Base-by-base conservation (phyloP, 1,140 invertebrate species). In the Cotesia chilonis region DNA sequence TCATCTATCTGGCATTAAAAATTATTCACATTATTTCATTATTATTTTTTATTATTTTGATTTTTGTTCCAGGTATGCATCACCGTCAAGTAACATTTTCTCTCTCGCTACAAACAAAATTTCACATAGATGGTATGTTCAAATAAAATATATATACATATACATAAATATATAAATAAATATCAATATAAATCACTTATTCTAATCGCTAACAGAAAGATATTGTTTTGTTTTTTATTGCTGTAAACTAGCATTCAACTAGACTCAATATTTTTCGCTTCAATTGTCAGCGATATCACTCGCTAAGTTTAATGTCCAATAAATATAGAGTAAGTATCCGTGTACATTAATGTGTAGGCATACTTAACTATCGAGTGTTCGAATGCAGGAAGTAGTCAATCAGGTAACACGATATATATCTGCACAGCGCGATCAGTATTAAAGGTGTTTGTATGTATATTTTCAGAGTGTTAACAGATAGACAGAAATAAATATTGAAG, bases 31-130 rank as follows among this genome's bases (percentile, higher is more conserved):
- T 47, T 47, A 9, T 47, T 47, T 20, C 66, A 55, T n/a, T 17
- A 10, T 59, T 47, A 54, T 35, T 54, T 54, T 68, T 55, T 68
- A 38, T 14, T 54, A 37, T 63, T 36, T 37, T 38, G 5, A 57
- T 68, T 54, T 68, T 35, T 68, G 66, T 68, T 68, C 3, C 66
- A 68, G 66, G 66, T 68, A 68, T 68, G 47, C 66, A 68, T 68
- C 66, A 68, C 66, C 14, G 54, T 51, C 41, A 41, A 20, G 17
- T 68, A 55, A 68, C 47, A 37, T 41, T 68, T 68, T 68, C 41
- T 51, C 66, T 68, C 54, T 68, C 9, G 66, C 28, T 52, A n/a
- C 17, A 28, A 68, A 63, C 60, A 68, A 68, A 52, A 51, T 52
- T 54, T 55, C 20, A 36, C 17, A 10, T 51, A 68, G 9, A 55